These are phyloP conservation scores for Cryptus armator DNA, from an alignment of 2,888 invertebrate species.

Conservation along the genomic window DNA sequence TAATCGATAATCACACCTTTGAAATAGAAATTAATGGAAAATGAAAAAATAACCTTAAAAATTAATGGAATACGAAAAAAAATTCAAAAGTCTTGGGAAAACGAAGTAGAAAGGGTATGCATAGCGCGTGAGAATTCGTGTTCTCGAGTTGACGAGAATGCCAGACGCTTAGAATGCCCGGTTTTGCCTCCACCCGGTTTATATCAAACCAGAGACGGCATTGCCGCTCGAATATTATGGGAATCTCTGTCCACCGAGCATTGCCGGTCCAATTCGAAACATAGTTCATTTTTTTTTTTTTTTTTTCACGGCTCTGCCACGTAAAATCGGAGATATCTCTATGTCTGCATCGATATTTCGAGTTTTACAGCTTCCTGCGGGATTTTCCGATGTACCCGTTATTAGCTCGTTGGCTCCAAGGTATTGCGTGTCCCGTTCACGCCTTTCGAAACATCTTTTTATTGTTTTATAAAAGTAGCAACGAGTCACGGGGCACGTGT, in stretches of 20 bases:
- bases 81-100: constrained; percentile 29
- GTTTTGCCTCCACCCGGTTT: constrained; percentile 52
- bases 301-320: not conserved
- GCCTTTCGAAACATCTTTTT: not conserved
- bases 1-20: too few species aligned
- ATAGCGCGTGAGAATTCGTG: constrained; percentile 41
- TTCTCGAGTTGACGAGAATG: constrained; percentile 54
- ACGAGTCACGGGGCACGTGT: constrained; percentile 57
- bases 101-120: not conserved
- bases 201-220: constrained; percentile 40
- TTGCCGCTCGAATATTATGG: constrained; percentile 26
- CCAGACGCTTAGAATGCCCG: constrained; percentile 39
- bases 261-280: not conserved
- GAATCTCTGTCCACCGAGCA: constrained; percentile 14
- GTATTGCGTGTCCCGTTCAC: not conserved
- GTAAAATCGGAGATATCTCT: not conserved
- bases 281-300: not conserved
- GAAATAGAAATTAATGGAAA: not conserved
- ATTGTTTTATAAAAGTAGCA: constrained; percentile 40
- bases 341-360: not conserved
- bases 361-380: not conserved
- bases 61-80: not conserved
- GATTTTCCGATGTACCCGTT: not conserved
- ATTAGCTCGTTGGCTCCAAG: not conserved
- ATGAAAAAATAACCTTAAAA: not conserved